phyloP scores from a whole-genome alignment of 2,888 invertebrate species.

The Caenorhabditis sp. region DNA sequence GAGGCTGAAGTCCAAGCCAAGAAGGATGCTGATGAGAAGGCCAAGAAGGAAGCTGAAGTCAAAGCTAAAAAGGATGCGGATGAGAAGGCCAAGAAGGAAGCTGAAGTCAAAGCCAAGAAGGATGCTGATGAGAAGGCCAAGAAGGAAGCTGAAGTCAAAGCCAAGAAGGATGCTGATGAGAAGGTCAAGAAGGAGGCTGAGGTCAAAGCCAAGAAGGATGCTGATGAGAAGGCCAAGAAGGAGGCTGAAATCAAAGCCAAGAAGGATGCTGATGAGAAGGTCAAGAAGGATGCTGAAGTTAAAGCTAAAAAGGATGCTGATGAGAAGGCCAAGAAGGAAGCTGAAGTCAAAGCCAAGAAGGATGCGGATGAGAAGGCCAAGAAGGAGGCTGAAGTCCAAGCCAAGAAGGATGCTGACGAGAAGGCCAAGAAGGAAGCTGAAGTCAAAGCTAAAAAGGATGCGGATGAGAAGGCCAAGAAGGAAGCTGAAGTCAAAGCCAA shows the following conservation, averaged over 20 bases:
- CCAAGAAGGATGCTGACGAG: not conserved
- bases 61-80: constrained; percentile 6
- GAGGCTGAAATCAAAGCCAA: constrained; percentile 1
- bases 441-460: constrained; percentile 3
- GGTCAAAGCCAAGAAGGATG: constrained; percentile 3
- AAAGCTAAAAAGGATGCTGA: constrained; percentile 7
- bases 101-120: not conserved
- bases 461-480: not conserved
- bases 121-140: not conserved
- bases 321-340: constrained; percentile 1
- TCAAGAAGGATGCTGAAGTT: constrained; percentile 7
- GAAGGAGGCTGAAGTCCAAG: not conserved
- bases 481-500: not conserved
- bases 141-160: not conserved
- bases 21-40: constrained; percentile 8
- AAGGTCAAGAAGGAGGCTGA: constrained; percentile 15
- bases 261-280: constrained; percentile 7
- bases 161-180: constrained; percentile 11
- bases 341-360: constrained; percentile 11
- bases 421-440: constrained; percentile 10
- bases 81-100: constrained; percentile 3
- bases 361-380: constrained; percentile 6
- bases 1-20: constrained; percentile 7
- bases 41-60: constrained; percentile 4
- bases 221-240: constrained; percentile 4